Evolutionary conservation across 2,888 invertebrate species (phyloP).

Genomic region (Listrodromus nycthemerus): DNA sequence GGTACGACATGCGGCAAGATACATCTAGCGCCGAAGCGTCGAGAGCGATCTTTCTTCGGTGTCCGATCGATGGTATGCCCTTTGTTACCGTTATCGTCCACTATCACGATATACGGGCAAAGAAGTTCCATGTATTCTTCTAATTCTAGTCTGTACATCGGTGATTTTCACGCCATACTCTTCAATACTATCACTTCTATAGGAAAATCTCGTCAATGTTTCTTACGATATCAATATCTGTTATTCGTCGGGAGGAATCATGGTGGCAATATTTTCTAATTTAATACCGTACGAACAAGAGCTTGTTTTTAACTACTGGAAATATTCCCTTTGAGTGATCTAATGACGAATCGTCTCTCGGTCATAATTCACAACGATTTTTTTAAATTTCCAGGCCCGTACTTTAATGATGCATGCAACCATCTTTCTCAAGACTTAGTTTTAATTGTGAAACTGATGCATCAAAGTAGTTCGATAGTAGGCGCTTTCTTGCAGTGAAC

Average conservation of each 20-base stretch:
- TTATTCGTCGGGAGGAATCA: neutral
- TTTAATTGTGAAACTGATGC: conserved; percentile 30
- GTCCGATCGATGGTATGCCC: conserved; percentile 2
- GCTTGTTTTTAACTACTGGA: neutral
- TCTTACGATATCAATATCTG: neutral
- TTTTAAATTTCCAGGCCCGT: neutral
- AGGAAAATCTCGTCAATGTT: neutral
- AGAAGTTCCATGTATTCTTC: neutral
- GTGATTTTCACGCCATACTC: neutral
- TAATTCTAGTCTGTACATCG: neutral
- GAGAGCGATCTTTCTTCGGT: conserved; percentile 13
- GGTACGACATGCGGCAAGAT: conserved; percentile 12
- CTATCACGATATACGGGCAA: conserved; percentile 4
- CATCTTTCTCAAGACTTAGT: neutral
- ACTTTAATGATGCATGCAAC: neutral
- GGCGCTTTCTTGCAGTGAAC: neutral
- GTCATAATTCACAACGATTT: neutral
- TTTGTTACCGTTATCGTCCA: conserved; percentile 10
- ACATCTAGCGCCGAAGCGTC: neutral
- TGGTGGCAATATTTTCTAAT: neutral
- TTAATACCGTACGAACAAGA: neutral
- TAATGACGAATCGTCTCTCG: neutral
- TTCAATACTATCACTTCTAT: neutral
- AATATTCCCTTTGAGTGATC: neutral
- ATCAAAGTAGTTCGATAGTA: conserved; percentile 29